Evolutionary conservation across 2,888 invertebrate species (phyloP).

Genomic region (Melanostoma scalare): DNA sequence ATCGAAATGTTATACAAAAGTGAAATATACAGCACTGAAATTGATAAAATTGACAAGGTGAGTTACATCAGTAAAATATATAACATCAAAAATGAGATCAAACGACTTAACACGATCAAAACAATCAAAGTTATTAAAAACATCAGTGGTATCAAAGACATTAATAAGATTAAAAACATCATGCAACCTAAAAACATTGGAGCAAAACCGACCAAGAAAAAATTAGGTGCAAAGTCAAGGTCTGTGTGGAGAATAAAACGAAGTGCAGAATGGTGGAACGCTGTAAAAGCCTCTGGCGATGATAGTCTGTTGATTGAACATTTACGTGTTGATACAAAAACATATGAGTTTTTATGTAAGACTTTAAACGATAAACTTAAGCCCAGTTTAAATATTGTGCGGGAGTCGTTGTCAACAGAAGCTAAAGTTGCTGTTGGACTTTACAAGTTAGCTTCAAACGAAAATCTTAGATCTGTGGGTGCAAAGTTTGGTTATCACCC

Average conservation of each 20-base stretch:
- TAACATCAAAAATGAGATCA: too few relatives aligned
- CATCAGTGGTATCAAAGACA: too few relatives aligned
- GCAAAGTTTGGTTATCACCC: slow-evolving; percentile 7
- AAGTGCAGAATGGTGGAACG: background rate
- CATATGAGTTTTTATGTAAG: background rate
- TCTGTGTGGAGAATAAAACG: slow-evolving; percentile 6
- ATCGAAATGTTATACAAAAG: slow-evolving; percentile 7
- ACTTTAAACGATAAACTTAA: background rate
- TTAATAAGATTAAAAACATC: too few relatives aligned
- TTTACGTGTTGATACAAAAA: background rate
- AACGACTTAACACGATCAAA: too few relatives aligned
- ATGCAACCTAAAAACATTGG: too few relatives aligned
- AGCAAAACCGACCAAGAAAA: too few relatives aligned
- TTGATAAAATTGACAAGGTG: too few relatives aligned
- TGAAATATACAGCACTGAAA: background rate
- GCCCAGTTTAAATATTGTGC: slow-evolving; percentile 8
- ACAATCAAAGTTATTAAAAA: too few relatives aligned
- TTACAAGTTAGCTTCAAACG: slow-evolving; percentile 9
- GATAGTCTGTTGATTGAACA: background rate
- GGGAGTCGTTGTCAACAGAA: background rate
- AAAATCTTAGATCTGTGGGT: slow-evolving; percentile 4
- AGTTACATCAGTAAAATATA: too few relatives aligned
- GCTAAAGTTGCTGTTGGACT: slow-evolving; percentile 14
- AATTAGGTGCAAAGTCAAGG: background rate
- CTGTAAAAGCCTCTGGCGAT: background rate